Evolutionary conservation across 2,888 invertebrate species (phyloP), one percentile per base, ranked within the genome.

Genomic region (Nomada lathburiana): DNA sequence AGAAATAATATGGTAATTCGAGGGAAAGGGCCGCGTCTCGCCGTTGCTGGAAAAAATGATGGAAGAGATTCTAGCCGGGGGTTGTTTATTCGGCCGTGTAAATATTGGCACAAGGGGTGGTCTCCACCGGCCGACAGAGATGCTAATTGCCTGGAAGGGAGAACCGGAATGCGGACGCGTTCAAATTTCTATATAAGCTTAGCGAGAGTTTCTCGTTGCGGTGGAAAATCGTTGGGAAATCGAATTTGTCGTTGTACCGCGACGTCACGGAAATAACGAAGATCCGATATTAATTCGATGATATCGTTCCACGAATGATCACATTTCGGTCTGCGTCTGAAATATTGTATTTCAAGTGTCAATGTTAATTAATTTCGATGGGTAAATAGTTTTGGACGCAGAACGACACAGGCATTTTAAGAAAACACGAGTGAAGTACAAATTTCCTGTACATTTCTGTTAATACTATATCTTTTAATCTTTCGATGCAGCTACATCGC

Each of bases 1-100:
- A 91, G 93, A 91, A 92, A 93, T 93, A 93, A 93, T 93, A 93
- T 93, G 93, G 91, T 93, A 93, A 93, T 93, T 83, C 81, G 77
- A 10, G 36, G 79, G 63, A 55, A 83, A 83, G 83, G 86, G 77
- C 53, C 76, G 78, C 59, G 64, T 44, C 64, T 20, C 42, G 68
- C 26, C 44, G 53, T 20, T 53, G 16, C n/a, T 16, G 20, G 7
- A 60, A 76, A 72, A 78, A 71, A 63, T 42, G 18, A 29, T 50
- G 64, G 77, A 60, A 55, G 72, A 80, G 69, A 83, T 78, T 72
- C 29, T 52, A 26, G 7, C 60, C 26, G 80, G 67, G 88, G 87
- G 87, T 81, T 88, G 88, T 86, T 88, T 88, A 77, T 78, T 78
- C 79, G 69, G 71, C 20, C 76, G 86, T 84, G 88, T 89, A 86